These are phyloP conservation scores for Todiramphus saurophagus DNA, from an alignment of 2,113 vertebrate species.

Conservation along the genomic window DNA sequence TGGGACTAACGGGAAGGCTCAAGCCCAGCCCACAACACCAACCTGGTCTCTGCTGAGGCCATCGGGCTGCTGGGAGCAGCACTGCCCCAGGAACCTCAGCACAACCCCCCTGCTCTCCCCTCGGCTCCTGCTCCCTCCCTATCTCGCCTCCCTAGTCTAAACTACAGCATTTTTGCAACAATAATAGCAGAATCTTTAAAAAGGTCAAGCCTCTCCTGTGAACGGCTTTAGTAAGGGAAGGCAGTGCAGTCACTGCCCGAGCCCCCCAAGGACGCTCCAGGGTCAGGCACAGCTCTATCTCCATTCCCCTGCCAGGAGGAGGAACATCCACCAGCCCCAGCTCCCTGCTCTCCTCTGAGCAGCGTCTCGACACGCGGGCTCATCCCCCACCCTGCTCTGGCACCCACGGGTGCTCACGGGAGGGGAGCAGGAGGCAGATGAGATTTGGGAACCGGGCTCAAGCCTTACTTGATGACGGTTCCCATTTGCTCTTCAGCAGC, in stretches of 20 bases:
- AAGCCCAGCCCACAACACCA: not conserved
- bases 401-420: not conserved
- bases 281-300: not conserved
- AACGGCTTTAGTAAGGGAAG: not conserved
- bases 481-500: not conserved
- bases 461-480: not conserved
- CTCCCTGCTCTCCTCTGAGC: not conserved
- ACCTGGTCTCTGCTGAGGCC: fast-evolving
- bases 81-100: not conserved
- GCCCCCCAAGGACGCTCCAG: not conserved
- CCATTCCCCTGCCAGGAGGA: not conserved
- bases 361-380: fast-evolving
- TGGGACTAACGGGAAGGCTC: not conserved
- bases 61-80: fast-evolving
- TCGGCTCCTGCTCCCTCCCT: not conserved
- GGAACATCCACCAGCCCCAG: not conserved
- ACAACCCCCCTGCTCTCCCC: not conserved
- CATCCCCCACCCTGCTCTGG: fast-evolving
- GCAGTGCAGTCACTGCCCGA: not conserved
- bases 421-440: not conserved
- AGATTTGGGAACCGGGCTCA: too few species aligned
- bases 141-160: not conserved
- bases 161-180: not conserved
- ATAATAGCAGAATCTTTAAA: not conserved
- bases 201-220: not conserved